Percentiles rank a stretch among this genome's conserved stretches.
phyloP scores from a whole-genome alignment of 2,888 invertebrate species.

The Cheilosia pagana region DNA sequence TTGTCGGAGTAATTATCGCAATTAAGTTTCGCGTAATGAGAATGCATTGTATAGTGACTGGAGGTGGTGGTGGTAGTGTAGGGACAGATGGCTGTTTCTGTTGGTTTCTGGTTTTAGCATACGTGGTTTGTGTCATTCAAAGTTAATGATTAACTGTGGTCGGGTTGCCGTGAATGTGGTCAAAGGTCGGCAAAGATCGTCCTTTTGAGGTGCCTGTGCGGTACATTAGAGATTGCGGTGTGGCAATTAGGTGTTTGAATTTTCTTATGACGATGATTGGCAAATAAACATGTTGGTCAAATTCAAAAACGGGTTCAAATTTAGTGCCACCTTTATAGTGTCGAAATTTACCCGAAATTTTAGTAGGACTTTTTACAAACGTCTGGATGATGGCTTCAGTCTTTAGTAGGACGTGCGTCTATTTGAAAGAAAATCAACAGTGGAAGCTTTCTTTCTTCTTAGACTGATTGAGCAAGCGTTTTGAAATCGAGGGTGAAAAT shows the following conservation, averaged over 20 bases:
- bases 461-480: no score
- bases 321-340: no score
- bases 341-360: no score
- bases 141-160: slow-evolving; percentile 5
- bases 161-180: neutral
- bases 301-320: no score
- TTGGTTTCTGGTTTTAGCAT: neutral
- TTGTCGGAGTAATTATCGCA: slow-evolving; percentile 49
- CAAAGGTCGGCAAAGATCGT: neutral
- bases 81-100: neutral
- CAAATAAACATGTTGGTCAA: no score
- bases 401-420: no score
- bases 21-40: slow-evolving; percentile 35
- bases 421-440: no score
- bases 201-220: neutral
- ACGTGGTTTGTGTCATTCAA: neutral
- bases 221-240: neutral
- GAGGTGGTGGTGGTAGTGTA: neutral
- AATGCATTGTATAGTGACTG: neutral
- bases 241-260: neutral
- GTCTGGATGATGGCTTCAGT: no score
- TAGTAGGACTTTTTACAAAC: no score
- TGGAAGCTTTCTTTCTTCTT: no score
- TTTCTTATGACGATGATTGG: no score
- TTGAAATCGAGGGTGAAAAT: no score